Conservation (phyloP, 2,113 vertebrate genomes). For the Shinisaurus crocodilurus region DNA sequence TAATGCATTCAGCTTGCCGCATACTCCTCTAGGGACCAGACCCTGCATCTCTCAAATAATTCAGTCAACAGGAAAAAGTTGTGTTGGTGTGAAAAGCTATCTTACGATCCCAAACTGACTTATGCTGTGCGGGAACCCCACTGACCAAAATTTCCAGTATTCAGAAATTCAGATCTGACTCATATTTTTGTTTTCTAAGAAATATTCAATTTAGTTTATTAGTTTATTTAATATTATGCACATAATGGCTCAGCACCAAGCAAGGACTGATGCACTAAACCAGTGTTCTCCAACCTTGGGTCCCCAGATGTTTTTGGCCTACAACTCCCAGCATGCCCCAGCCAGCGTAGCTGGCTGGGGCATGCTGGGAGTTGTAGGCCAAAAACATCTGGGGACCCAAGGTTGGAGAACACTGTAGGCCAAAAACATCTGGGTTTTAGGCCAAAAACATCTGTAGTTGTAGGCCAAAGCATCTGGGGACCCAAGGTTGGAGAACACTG, state of each 20-base stretch:
- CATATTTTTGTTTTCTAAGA: background rate
- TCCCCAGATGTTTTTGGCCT: too few species aligned
- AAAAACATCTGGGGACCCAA: too few species aligned
- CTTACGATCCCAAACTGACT: background rate
- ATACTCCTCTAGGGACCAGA: slow-evolving; percentile 38
- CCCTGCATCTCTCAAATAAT: background rate
- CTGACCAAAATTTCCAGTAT: fast-evolving
- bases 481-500: too few species aligned
- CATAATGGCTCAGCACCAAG: background rate
- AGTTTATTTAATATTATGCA: background rate
- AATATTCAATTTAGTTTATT: background rate
- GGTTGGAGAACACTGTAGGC: too few species aligned
- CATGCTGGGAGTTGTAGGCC: too few species aligned
- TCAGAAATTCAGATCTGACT: background rate
- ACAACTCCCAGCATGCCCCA: too few species aligned
- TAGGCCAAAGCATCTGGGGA: too few species aligned
- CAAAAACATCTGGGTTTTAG: too few species aligned
- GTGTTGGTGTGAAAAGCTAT: background rate
- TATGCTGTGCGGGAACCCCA: background rate
- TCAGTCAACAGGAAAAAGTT: background rate
- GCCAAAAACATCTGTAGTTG: too few species aligned
- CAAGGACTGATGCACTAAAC: too few species aligned
- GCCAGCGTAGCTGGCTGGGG: too few species aligned
- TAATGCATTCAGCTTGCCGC: slow-evolving; percentile 59
- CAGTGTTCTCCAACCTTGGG: too few species aligned